Percentiles rank a stretch among this genome's conserved stretches.
Conservation (phyloP, 2,888 invertebrate genomes). For the Mesochorus sp. region DNA sequence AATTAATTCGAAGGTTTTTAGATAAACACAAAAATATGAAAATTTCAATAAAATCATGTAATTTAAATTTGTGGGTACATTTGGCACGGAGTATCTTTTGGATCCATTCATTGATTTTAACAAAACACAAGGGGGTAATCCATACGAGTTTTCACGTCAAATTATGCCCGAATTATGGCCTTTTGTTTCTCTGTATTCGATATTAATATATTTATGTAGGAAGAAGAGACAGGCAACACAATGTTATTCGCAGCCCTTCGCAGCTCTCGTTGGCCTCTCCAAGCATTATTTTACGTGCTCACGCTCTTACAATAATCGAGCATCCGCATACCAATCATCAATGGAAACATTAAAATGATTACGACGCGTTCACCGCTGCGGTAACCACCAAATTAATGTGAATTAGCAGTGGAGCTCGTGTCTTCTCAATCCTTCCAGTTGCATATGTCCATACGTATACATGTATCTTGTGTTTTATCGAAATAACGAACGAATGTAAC, state of each 20-base stretch:
- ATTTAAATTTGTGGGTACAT: no score
- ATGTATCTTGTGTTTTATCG: slow-evolving; percentile 23
- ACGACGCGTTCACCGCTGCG: slow-evolving; percentile 60
- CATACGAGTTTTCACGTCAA: not conserved
- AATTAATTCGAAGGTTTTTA: no score
- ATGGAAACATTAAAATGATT: slow-evolving; percentile 69
- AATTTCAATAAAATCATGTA: no score
- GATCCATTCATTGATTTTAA: no score
- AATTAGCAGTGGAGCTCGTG: slow-evolving; percentile 63
- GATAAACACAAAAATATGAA: no score
- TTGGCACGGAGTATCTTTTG: no score
- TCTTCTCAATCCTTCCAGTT: not conserved
- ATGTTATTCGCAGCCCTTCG: slow-evolving; percentile 34
- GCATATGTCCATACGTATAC: not conserved
- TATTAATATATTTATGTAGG: not conserved
- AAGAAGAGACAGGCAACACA: slow-evolving; percentile 27
- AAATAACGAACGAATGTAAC: slow-evolving; percentile 35
- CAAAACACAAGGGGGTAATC: not conserved
- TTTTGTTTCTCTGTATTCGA: not conserved
- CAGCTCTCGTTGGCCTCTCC: slow-evolving; percentile 24
- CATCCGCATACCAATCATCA: slow-evolving; percentile 63
- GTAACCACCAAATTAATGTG: slow-evolving; percentile 67
- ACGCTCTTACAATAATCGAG: slow-evolving; percentile 61
- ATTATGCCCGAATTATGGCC: not conserved
- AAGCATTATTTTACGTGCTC: slow-evolving; percentile 30